Percentiles rank a stretch among this genome's conserved stretches.
Evolutionary conservation across 2,113 vertebrate genomes (phyloP).

Genomic region (Gadus chalcogrammus): DNA sequence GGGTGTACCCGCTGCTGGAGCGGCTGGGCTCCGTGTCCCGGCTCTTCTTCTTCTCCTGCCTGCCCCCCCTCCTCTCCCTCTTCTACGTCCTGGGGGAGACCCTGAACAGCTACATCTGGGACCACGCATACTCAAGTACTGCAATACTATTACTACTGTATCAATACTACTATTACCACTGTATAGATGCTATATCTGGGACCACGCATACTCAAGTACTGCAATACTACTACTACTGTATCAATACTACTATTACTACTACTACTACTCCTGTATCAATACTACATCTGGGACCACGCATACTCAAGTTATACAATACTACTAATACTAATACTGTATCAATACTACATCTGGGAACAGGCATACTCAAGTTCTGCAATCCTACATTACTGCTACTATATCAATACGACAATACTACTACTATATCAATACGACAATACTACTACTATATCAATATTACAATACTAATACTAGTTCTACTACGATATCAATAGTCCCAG

Average conservation of each 20-base stretch:
- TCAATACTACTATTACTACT: neutral
- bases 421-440: neutral
- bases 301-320: neutral
- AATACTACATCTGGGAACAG: neutral
- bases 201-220: conserved; percentile 53
- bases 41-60: conserved; percentile 80
- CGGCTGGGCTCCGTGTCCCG: conserved; percentile 80
- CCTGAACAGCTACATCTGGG: conserved; percentile 92
- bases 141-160: neutral
- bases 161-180: neutral
- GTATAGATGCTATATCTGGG: conserved; percentile 83
- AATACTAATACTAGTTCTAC: neutral
- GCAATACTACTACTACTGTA: neutral
- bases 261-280: neutral
- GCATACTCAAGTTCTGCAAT: no score
- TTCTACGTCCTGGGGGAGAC: conserved; percentile 91
- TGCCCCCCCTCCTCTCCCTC: conserved; percentile 76
- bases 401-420: neutral
- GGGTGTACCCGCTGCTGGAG: conserved; percentile 94
- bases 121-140: neutral
- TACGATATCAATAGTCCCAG: neutral
- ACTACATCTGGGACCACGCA: neutral
- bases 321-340: neutral
- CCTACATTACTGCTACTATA: neutral
- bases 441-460: neutral